Evolutionary conservation across 2,888 invertebrate species (phyloP), one percentile per base, ranked within the genome.

Genomic region (Dryomyza anilis): DNA sequence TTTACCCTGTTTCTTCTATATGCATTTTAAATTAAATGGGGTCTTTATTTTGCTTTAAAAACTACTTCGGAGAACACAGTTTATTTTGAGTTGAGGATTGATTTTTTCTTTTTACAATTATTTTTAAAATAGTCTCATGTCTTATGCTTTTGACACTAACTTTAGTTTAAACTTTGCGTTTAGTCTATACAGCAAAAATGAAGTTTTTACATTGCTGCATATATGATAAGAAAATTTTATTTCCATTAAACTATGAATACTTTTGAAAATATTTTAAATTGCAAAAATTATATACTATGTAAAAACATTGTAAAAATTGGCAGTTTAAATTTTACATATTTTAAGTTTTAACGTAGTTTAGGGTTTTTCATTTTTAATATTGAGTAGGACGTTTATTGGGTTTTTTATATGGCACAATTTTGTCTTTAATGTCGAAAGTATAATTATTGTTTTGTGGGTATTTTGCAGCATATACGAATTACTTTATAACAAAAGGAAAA

Each of bases 41-140:
- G n/a, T n/a, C 39, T 39, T 14, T 7, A 6, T 39, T 39, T 39
- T 39, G 12, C 25, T 48, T 46, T 48, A 19, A 55, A 30, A 63
- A 46, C 56, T 56, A 55, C 45, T 63, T 48, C 46, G 63, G 63
- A 56, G 56, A 63, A 63, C 63, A 63, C 63, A 63, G 63, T 63
- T 63, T 46, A 55, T 62, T 63, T 63, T 63, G 52, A 46, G 61
- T 62, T 63, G 63, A 63, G 63, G 61, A 61, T 53, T 61, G 23
- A 29, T 50, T 36, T 25, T 39, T 43, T 27, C 19, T 39, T 7
- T 45, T 27, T 43, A 57, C 27, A 16, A 16, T 29, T 19, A n/a
- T 50, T 23, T 16, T 30, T 30, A 52, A 7, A 8, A 30, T 52
- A 30, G 7, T 56, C 43, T 12, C 30, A 53, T 53, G 21, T n/a